These are phyloP conservation scores for Spialia ferax DNA, from an alignment of 2,888 invertebrate genomes.

Conservation along the genomic window DNA sequence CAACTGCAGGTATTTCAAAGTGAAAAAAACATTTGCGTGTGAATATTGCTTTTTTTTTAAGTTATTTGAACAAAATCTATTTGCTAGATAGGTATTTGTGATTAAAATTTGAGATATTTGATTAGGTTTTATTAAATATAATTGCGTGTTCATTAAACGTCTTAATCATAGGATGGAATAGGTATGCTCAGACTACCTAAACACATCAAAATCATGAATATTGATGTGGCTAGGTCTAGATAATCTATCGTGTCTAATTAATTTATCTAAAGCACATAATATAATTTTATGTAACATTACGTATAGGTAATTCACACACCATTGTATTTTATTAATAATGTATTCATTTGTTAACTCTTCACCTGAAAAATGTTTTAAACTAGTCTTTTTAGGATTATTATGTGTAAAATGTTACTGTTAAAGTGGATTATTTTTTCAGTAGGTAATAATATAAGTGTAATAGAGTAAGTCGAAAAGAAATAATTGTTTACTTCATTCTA, in stretches of 20 bases:
- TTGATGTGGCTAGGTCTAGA: too few species aligned
- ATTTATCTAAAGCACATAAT: too few species aligned
- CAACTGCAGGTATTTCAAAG: too few species aligned
- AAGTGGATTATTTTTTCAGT: constrained; percentile 1
- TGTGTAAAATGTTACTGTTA: constrained; percentile 18
- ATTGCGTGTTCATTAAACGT: too few species aligned
- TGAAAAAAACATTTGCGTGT: neutral
- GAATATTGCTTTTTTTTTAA: neutral
- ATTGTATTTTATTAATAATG: neutral
- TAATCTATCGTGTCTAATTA: too few species aligned
- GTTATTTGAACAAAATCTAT: neutral
- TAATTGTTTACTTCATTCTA: constrained; percentile 18
- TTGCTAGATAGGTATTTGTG: neutral
- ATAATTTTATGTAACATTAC: too few species aligned
- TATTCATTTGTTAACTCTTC: constrained; percentile 21
- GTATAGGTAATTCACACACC: too few species aligned
- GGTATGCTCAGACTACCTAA: neutral
- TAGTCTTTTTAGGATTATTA: constrained; percentile 32
- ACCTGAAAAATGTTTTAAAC: constrained; percentile 25
- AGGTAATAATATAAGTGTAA: neutral
- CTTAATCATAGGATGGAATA: too few species aligned
- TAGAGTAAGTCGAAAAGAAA: constrained; percentile 21
- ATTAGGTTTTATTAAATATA: too few species aligned
- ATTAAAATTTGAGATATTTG: neutral
- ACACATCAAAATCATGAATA: too few species aligned